These are phyloP conservation scores for Mimas tiliae DNA, from an alignment of 2,888 invertebrate species.

Conservation along the genomic window DNA sequence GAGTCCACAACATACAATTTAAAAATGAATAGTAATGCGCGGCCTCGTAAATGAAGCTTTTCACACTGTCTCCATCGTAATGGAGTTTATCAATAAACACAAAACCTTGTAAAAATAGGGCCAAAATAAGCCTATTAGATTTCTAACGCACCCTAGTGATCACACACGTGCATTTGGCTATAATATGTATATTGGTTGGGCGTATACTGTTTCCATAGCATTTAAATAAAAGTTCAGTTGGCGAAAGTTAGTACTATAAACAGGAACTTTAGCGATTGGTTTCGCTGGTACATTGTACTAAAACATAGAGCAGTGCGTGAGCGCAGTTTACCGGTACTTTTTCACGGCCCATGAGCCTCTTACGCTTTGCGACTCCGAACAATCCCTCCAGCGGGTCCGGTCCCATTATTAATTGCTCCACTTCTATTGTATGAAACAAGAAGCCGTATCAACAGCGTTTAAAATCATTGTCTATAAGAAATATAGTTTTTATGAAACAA, in stretches of 20 bases:
- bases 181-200: too few species aligned
- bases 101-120: too few species aligned
- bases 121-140: too few species aligned
- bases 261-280: constrained; percentile 13
- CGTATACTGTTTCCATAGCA: neutral
- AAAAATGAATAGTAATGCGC: too few species aligned
- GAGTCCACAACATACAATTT: too few species aligned
- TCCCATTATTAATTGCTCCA: constrained; percentile 50
- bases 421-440: constrained; percentile 64
- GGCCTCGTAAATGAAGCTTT: too few species aligned
- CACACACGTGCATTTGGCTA: too few species aligned
- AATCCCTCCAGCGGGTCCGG: constrained; percentile 43
- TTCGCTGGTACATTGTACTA: constrained; percentile 10
- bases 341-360: constrained; percentile 53
- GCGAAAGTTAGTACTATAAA: constrained; percentile 7
- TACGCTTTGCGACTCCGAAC: constrained; percentile 41
- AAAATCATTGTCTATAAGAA: constrained; percentile 34
- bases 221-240: neutral
- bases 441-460: constrained; percentile 56
- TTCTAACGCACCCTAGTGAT: too few species aligned
- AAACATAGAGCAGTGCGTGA: constrained; percentile 23
- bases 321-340: constrained; percentile 49
- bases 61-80: too few species aligned
- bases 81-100: too few species aligned
- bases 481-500: constrained; percentile 23